Percentiles rank a stretch among this genome's conserved stretches.
Evolutionary conservation across 2,113 vertebrate species (phyloP).

Genomic region (Oxygymnocypris stewartii): DNA sequence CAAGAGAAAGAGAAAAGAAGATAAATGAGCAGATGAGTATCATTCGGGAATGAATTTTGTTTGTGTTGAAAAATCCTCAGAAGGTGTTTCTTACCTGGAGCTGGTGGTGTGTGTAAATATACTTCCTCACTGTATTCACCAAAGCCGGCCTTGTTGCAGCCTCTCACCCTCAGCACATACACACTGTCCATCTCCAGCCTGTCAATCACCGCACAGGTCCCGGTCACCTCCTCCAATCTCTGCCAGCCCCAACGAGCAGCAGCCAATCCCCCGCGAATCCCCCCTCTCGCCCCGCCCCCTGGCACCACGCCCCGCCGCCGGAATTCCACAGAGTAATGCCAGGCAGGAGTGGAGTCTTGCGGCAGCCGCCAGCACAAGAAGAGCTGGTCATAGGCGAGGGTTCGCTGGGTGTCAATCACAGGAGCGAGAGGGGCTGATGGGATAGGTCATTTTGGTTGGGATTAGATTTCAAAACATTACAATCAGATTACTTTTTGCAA

Average conservation of each 20-base stretch:
- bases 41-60: slow-evolving; percentile 8
- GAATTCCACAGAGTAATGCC: slow-evolving; percentile 93
- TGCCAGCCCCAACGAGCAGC: slow-evolving; percentile 89
- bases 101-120: slow-evolving; percentile 90
- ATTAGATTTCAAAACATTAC: neutral
- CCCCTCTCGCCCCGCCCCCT: slow-evolving; percentile 72
- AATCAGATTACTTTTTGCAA: neutral
- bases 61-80: slow-evolving; percentile 23
- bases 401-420: slow-evolving; percentile 93
- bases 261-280: slow-evolving; percentile 79
- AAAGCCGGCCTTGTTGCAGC: slow-evolving; percentile 91
- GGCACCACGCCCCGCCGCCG: slow-evolving; percentile 83
- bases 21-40: slow-evolving; percentile 40
- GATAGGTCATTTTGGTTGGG: neutral
- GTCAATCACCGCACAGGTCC: slow-evolving; percentile 86
- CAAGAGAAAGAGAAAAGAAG: slow-evolving; percentile 56
- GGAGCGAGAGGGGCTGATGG: slow-evolving; percentile 87
- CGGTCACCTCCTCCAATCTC: slow-evolving; percentile 85
- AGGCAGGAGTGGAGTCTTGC: slow-evolving; percentile 85
- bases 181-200: slow-evolving; percentile 89
- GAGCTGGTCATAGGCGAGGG: slow-evolving; percentile 95
- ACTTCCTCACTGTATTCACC: slow-evolving; percentile 98
- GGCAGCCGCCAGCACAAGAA: slow-evolving; percentile 93
- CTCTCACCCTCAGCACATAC: slow-evolving; percentile 88
- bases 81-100: slow-evolving; percentile 80